Percentiles rank a stretch among this genome's conserved stretches.
These are phyloP conservation scores for Notarius lentiginosus DNA, from an alignment of 2,113 vertebrate species.

Conservation along the genomic window DNA sequence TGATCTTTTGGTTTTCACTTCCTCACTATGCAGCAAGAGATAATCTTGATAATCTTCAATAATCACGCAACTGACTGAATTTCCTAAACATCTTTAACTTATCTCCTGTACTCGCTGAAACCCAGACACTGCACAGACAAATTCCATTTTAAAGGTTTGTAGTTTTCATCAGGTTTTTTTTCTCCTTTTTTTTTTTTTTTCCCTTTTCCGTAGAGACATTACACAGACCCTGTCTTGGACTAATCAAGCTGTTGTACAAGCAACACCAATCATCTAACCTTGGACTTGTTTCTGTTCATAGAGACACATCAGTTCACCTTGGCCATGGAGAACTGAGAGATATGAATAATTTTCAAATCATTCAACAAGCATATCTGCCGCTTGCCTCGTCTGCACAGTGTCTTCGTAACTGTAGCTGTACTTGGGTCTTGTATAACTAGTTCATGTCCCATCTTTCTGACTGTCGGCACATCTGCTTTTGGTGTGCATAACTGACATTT, in stretches of 20 bases:
- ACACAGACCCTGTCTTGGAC: not conserved
- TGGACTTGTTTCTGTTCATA: slow-evolving; percentile 35
- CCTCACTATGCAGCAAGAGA: not conserved
- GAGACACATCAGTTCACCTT: not conserved
- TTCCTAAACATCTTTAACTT: not conserved
- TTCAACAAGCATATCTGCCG: not conserved
- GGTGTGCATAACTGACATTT: slow-evolving; percentile 38
- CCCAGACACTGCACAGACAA: slow-evolving; percentile 2
- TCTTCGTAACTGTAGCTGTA: not conserved
- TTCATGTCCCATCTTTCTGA: not conserved
- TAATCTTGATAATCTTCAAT: not conserved
- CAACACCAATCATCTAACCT: slow-evolving; percentile 20
- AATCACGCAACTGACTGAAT: not conserved
- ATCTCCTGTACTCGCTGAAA: slow-evolving; percentile 2
- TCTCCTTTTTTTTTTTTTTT: no score
- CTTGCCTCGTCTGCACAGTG: not conserved
- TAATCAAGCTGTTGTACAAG: slow-evolving; percentile 3
- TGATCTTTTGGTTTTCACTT: not conserved
- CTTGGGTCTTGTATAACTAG: not conserved
- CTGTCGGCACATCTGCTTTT: slow-evolving; percentile 27
- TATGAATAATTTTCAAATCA: not conserved
- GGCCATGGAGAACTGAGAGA: not conserved
- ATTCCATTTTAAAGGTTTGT: slow-evolving; percentile 7
- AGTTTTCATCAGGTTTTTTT: not conserved
- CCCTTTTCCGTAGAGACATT: not conserved